Conservation (phyloP, 2,113 vertebrate species). For the Natator depressus region DNA sequence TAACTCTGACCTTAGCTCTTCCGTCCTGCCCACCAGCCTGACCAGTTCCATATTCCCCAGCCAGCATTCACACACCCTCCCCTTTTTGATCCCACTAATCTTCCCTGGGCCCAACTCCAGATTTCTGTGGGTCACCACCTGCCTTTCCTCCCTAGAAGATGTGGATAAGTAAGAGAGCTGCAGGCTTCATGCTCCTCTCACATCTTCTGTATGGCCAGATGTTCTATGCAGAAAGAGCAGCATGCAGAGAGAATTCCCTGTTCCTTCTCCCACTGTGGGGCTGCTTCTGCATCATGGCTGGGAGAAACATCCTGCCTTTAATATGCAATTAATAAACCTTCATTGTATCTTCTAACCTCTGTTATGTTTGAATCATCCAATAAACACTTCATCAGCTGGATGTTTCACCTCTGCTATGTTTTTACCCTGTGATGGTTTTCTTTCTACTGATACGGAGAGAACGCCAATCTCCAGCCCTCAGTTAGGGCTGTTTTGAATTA, state of each 20-base stretch:
- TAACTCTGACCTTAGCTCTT: neutral
- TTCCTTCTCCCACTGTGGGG: neutral
- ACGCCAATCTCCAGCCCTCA: neutral
- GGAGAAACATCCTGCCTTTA: neutral
- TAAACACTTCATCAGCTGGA: neutral
- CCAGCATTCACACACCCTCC: neutral
- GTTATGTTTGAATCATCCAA: neutral
- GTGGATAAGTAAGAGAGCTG: neutral
- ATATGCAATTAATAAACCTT: neutral
- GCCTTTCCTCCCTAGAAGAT: neutral
- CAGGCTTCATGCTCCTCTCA: neutral
- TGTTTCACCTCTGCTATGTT: neutral
- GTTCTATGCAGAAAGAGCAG: neutral
- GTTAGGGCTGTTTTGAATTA: neutral
- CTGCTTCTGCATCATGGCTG: neutral
- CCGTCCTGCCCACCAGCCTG: neutral
- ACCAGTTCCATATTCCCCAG: neutral
- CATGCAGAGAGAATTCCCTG: neutral
- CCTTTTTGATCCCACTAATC: neutral
- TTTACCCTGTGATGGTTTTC: neutral
- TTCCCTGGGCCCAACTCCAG: neutral
- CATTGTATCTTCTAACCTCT: neutral
- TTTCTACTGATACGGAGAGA: neutral
- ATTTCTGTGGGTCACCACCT: neutral
- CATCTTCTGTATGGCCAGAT: neutral